Evolutionary conservation across 1,140 invertebrate species (phyloP).

Genomic region (Ephestia elutella): DNA sequence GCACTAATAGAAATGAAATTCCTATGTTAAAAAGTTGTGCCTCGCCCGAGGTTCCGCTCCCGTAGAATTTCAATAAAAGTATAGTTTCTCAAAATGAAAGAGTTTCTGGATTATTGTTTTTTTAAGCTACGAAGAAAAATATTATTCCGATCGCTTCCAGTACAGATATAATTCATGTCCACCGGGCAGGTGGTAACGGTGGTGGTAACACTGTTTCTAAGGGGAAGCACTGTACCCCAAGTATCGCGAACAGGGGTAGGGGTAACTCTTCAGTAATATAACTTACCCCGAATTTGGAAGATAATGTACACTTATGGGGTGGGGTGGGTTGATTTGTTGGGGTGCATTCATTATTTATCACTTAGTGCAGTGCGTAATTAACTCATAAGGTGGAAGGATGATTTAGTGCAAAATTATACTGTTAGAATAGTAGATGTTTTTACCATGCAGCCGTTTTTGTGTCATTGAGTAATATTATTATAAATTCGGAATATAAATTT

Average conservation of each 20-base stretch:
- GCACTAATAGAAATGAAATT: no score
- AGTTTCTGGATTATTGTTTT: no score
- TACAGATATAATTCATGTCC: neutral
- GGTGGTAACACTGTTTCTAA: no score
- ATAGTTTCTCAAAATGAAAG: no score
- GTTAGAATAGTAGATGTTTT: no score
- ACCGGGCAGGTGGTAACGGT: neutral
- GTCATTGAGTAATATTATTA: no score
- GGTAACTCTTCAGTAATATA: conserved; percentile 8
- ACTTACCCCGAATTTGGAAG: conserved; percentile 26
- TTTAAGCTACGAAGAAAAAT: neutral
- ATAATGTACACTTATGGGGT: conserved; percentile 27
- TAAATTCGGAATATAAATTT: no score
- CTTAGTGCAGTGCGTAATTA: neutral
- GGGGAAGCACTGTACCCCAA: conserved; percentile 17
- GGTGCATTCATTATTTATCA: conserved; percentile 1
- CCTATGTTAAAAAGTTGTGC: no score
- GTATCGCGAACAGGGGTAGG: conserved; percentile 14
- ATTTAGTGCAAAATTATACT: no score
- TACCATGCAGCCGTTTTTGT: no score
- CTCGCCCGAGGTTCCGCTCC: no score
- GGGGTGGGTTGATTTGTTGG: conserved; percentile 26
- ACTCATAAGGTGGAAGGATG: neutral
- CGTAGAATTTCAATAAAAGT: no score
- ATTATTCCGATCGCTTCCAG: neutral